phyloP scores from a whole-genome alignment of 2,113 vertebrate species.

The Azemiops feae region DNA sequence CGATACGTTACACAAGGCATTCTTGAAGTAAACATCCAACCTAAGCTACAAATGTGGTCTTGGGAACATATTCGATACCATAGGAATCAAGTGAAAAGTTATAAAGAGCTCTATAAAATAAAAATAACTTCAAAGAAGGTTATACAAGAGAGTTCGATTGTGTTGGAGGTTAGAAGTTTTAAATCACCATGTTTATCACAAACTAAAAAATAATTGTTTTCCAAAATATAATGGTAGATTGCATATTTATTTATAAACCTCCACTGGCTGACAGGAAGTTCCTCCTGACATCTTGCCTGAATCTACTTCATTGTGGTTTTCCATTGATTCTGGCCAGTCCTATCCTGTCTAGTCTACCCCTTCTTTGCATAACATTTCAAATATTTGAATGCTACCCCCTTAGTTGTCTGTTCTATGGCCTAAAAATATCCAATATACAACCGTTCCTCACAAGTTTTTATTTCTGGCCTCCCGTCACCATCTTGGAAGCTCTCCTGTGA shows the following conservation, averaged over 20 bases:
- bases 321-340: background rate
- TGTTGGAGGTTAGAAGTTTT: slow-evolving; percentile 77
- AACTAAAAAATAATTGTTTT: background rate
- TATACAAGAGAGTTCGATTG: slow-evolving; percentile 71
- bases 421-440: background rate
- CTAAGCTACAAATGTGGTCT: slow-evolving; percentile 90
- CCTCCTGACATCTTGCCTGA: background rate
- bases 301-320: background rate
- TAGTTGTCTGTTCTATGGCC: background rate
- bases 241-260: background rate
- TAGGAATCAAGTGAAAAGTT: slow-evolving; percentile 79
- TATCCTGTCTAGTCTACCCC: background rate
- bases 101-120: slow-evolving; percentile 86
- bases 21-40: slow-evolving; percentile 88
- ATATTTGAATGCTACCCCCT: background rate
- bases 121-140: slow-evolving; percentile 92
- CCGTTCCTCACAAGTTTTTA: background rate
- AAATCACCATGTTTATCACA: background rate
- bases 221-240: background rate
- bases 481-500: background rate
- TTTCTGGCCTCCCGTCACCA: background rate
- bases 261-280: background rate
- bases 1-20: slow-evolving; percentile 80
- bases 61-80: slow-evolving; percentile 85
- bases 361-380: background rate